Conservation (phyloP, 2,797 vertebrate genomes). For the Lates japonicus region DNA sequence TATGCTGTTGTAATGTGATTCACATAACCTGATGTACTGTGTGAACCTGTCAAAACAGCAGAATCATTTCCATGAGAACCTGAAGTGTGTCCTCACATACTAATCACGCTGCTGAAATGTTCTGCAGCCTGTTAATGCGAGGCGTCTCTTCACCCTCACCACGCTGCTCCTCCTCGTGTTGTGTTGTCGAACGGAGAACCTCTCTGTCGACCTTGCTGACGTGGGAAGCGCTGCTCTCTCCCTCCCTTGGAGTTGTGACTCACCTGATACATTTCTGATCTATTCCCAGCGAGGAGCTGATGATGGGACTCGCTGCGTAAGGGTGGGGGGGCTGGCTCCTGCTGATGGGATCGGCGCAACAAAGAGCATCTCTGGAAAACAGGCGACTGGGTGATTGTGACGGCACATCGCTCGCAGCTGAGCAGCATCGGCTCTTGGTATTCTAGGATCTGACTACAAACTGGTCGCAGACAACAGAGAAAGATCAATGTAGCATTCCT, state of each 20-base stretch:
- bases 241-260: constrained; percentile 74
- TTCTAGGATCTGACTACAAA: constrained; percentile 14
- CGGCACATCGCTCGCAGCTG: constrained; percentile 21
- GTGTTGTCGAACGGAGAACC: constrained; percentile 42
- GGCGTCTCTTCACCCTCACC: constrained; percentile 15
- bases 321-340: constrained; percentile 44
- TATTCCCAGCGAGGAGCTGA: constrained; percentile 74
- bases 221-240: constrained; percentile 61
- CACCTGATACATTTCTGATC: constrained; percentile 82
- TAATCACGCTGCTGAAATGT: constrained; percentile 24
- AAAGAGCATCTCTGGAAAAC: constrained; percentile 56
- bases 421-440: constrained; percentile 18
- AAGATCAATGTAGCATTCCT: neutral
- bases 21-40: constrained; percentile 2
- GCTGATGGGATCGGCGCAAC: constrained; percentile 65
- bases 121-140: neutral
- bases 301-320: constrained; percentile 64
- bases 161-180: constrained; percentile 6
- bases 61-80: constrained; percentile 7
- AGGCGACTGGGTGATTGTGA: constrained; percentile 22
- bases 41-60: constrained; percentile 2
- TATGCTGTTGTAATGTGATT: constrained; percentile 2
- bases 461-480: constrained; percentile 15
- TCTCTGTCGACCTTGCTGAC: constrained; percentile 71
- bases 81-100: constrained; percentile 5